Conservation (phyloP, 2,888 invertebrate species). For the Panzeria rudis region DNA sequence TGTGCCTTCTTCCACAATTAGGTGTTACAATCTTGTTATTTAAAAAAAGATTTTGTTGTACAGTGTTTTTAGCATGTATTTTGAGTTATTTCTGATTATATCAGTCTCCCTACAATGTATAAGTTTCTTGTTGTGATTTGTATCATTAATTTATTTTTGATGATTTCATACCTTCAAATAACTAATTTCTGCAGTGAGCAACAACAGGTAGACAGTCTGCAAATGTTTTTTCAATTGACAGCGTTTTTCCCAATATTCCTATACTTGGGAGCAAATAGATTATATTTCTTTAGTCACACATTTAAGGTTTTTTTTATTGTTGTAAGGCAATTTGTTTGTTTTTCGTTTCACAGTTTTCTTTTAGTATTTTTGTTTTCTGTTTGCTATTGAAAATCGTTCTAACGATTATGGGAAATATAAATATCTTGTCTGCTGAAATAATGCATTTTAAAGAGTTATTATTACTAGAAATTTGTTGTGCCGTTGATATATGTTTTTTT, state of each 20-base stretch:
- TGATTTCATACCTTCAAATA: constrained; percentile 19
- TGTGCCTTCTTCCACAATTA: too few relatives aligned
- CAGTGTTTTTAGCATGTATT: too few relatives aligned
- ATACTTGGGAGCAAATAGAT: not conserved
- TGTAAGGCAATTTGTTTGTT: not conserved
- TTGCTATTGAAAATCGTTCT: constrained; percentile 6
- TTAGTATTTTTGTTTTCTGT: not conserved
- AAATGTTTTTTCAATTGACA: constrained; percentile 33
- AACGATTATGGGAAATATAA: constrained; percentile 36
- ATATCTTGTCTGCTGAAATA: not conserved
- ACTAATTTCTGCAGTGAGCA: not conserved
- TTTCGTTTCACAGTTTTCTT: constrained; percentile 9
- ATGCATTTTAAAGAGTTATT: constrained; percentile 22
- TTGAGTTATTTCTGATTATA: too few relatives aligned
- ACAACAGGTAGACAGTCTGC: constrained; percentile 31
- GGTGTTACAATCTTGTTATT: too few relatives aligned
- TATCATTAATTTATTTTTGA: not conserved
- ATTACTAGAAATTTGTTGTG: not conserved
- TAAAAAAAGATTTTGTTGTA: too few relatives aligned
- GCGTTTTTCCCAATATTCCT: not conserved
- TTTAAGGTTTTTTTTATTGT: constrained; percentile 3
- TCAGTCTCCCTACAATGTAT: too few relatives aligned
- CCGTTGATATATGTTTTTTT: not conserved
- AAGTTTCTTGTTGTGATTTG: too few relatives aligned
- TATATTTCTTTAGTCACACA: constrained; percentile 33